Evolutionary conservation across 2,888 invertebrate species (phyloP), one percentile per base, ranked within the genome.

Genomic region (Apotomis betuletana): DNA sequence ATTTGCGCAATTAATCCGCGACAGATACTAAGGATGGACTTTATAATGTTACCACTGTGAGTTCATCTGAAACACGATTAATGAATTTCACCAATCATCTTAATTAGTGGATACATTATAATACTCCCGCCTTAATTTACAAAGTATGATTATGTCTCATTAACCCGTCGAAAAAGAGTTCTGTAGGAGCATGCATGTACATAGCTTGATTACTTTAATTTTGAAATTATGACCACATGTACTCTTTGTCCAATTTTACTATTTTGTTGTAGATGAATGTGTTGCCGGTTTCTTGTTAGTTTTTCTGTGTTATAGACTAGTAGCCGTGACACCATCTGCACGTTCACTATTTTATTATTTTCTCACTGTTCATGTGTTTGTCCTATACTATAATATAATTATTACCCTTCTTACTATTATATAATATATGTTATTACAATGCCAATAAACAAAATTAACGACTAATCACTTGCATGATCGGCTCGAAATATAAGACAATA

Each of bases 121-220:
- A 15, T 67, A 58, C 6, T n/a, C 9, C 9, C 71, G 46, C 54
- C 13, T 41, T 15, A 44, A n/a, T 67, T 58, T 69, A 70, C 70
- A 82, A 84, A 86, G 82, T 85, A 88, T 88, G 88, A 87, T 87
- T 88, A 87, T 87, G 88, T 89, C 88, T 87, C 81, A 82, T 82
- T 79, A 76, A 75, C 69, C 61, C 12, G 49, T 67, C 49, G 27
- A 13, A 67, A 55, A 41, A 15, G 13, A 3, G 41, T 15, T 15
- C 12, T 5, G 46, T 58, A 55, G 54, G 58, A 70, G 58, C 64
- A 60, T 68, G 65, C 13, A 52, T 44, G 3, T 12, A 67, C 51
- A 15, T 46, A 44, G 57, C 58, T 54, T 61, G n/a, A 41, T 57
- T 51, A 38, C 64, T 64, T 41, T 13, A 60, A 51, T 3, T 62